Evolutionary conservation across 2,113 vertebrate species (phyloP).

Genomic region (Motacilla alba): DNA sequence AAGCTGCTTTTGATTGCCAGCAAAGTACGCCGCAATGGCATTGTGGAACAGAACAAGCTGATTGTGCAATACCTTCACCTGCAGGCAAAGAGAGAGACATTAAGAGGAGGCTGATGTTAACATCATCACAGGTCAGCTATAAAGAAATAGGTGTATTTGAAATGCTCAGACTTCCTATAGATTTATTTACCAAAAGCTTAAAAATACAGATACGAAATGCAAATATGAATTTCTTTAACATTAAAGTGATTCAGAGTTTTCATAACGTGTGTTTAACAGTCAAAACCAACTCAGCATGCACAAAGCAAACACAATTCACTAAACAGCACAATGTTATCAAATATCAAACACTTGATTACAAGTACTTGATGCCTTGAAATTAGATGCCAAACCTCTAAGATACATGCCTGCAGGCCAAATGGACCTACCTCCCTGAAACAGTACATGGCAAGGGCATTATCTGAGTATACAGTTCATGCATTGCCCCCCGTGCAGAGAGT

Average conservation of each 20-base stretch:
- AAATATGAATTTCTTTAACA: not conserved
- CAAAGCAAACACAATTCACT: not conserved
- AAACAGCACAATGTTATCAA: not conserved
- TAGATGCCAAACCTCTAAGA: not conserved
- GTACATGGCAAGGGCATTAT: not conserved
- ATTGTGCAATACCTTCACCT: slow-evolving; percentile 98
- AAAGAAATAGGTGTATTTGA: not conserved
- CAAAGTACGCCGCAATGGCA: slow-evolving; percentile 93
- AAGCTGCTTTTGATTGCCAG: slow-evolving; percentile 97
- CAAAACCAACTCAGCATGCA: not conserved
- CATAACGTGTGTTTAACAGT: not conserved
- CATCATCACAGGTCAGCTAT: not conserved
- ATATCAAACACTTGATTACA: not conserved
- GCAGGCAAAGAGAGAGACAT: slow-evolving; percentile 23
- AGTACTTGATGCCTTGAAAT: not conserved
- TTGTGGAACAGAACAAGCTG: slow-evolving; percentile 98
- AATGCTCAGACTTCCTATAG: not conserved
- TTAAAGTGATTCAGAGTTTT: not conserved
- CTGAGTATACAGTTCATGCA: not conserved
- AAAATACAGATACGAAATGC: not conserved
- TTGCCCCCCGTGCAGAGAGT: not conserved
- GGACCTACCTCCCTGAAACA: not conserved
- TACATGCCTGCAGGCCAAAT: not conserved
- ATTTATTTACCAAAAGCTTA: not conserved
- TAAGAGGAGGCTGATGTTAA: not conserved